Conservation (phyloP, 2,113 vertebrate species). For the Xenotilapia longispinis region DNA sequence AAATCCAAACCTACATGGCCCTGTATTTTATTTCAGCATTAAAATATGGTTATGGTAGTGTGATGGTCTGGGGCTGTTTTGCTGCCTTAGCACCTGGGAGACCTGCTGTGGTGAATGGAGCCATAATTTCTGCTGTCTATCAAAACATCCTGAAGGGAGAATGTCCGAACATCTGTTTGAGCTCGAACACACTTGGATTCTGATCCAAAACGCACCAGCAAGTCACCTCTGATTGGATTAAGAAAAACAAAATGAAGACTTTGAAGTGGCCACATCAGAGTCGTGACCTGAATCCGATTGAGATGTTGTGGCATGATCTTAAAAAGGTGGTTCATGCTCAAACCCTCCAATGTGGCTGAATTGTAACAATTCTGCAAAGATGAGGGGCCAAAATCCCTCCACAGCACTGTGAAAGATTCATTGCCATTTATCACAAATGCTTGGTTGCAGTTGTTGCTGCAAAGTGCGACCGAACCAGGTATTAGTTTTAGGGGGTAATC, state of each 20-base stretch:
- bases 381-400: accelerated
- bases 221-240: background rate
- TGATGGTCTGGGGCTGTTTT: background rate
- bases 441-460: background rate
- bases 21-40: background rate
- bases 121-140: background rate
- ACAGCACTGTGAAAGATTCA: too few relatives aligned
- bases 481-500: background rate
- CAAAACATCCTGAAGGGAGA: background rate
- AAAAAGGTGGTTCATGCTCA: background rate
- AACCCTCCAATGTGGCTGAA: background rate
- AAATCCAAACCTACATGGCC: background rate
- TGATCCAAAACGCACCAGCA: background rate
- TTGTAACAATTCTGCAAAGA: background rate
- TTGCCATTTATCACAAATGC: too few relatives aligned
- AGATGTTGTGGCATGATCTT: background rate
- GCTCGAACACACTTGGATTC: background rate
- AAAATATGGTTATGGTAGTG: background rate
- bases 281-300: background rate
- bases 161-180: background rate
- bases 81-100: background rate
- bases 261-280: background rate
- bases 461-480: background rate
- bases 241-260: background rate
- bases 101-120: background rate